Evolutionary conservation across 1,140 invertebrate genomes (phyloP).

Genomic region (Aphelenchoides fujianensis): DNA sequence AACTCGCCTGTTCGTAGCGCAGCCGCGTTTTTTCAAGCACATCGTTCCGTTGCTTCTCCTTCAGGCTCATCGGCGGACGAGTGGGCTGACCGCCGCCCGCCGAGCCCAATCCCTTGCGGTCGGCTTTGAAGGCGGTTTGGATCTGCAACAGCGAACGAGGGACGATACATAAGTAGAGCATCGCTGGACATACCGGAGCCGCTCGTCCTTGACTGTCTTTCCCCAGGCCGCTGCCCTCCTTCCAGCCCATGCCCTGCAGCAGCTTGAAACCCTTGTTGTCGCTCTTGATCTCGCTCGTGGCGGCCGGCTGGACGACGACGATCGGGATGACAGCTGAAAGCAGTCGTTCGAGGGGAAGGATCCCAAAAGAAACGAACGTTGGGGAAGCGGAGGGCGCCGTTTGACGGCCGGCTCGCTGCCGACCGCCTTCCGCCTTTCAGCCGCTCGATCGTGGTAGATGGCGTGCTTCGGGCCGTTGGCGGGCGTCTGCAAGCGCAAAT

Average conservation of each 20-base stretch:
- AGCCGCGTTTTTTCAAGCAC: neutral
- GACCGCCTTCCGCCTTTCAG: neutral
- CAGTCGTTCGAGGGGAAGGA: neutral
- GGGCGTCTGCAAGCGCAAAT: neutral
- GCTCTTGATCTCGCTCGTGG: neutral
- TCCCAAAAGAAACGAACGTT: neutral
- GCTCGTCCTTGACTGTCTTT: conserved; percentile 78
- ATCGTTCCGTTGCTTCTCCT: neutral
- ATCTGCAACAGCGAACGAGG: conserved; percentile 6
- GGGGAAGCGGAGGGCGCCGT: neutral
- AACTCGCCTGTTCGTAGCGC: neutral
- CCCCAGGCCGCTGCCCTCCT: conserved; percentile 85
- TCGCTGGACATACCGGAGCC: conserved; percentile 24
- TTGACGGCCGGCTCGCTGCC: conserved; percentile 4
- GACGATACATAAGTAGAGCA: no score
- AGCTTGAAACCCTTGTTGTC: conserved; percentile 77
- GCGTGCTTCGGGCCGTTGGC: neutral
- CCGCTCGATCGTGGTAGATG: conserved; percentile 2
- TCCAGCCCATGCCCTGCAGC: conserved; percentile 96
- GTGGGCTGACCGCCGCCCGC: neutral
- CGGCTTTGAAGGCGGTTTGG: conserved; percentile 1
- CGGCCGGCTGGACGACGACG: neutral
- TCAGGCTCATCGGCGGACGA: neutral
- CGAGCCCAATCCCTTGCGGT: conserved; percentile 11
- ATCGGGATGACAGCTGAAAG: neutral